These are phyloP conservation scores for Drosophila vallismaia DNA, from an alignment of 2,888 invertebrate genomes.

Conservation along the genomic window DNA sequence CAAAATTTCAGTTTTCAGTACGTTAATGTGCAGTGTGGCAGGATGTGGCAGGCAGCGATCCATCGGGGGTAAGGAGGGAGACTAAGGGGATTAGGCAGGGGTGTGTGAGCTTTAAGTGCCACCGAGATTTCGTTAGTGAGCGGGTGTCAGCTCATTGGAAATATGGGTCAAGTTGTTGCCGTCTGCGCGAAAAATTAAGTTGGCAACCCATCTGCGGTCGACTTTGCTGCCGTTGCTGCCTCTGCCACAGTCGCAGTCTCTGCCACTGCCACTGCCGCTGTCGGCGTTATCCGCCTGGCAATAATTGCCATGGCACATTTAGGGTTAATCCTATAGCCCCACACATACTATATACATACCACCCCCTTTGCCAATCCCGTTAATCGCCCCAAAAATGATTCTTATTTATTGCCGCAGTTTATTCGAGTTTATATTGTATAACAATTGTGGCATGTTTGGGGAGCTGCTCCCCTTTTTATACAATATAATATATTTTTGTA, in stretches of 20 bases:
- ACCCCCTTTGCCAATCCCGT: slow-evolving; percentile 10
- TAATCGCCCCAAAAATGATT: slow-evolving; percentile 46
- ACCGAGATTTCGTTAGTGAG: slow-evolving; percentile 43
- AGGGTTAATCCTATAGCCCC: slow-evolving; percentile 74
- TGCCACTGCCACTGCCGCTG: too few species aligned
- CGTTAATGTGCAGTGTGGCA: slow-evolving; percentile 59
- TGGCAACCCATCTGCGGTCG: slow-evolving; percentile 43
- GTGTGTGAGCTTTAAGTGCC: slow-evolving; percentile 72
- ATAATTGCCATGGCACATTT: slow-evolving; percentile 77
- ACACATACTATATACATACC: slow-evolving; percentile 28
- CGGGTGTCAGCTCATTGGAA: slow-evolving; percentile 60
- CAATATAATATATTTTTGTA: neutral
- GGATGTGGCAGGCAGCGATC: slow-evolving; percentile 7
- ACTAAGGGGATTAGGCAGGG: slow-evolving; percentile 30
- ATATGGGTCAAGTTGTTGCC: slow-evolving; percentile 79
- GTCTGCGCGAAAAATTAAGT: slow-evolving; percentile 78
- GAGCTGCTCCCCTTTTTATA: neutral
- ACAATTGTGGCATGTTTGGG: slow-evolving; percentile 8
- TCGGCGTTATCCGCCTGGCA: slow-evolving; percentile 62
- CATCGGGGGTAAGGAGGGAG: neutral
- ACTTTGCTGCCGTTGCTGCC: slow-evolving; percentile 22
- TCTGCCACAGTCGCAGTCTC: too few species aligned
- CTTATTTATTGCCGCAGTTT: slow-evolving; percentile 49
- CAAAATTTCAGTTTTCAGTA: slow-evolving; percentile 72
- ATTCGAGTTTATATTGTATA: slow-evolving; percentile 37